These are phyloP conservation scores for Nycticryphes semicollaris DNA, from an alignment of 2,113 vertebrate species.

Conservation along the genomic window DNA sequence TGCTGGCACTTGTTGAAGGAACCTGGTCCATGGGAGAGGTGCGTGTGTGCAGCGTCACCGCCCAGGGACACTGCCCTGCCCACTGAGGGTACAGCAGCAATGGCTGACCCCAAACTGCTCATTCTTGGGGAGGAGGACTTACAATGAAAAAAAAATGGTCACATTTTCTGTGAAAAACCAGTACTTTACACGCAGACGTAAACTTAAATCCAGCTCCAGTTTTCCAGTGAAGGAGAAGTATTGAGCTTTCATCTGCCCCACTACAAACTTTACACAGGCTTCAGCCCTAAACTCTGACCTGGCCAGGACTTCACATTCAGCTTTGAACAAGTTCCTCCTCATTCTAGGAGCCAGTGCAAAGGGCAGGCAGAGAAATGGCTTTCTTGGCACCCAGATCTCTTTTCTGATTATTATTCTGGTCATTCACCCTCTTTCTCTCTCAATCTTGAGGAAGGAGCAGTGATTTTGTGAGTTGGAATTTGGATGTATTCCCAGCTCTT, in stretches of 20 bases:
- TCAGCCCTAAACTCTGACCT: neutral
- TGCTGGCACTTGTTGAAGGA: neutral
- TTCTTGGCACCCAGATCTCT: slow-evolving; percentile 58
- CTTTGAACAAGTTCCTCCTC: neutral
- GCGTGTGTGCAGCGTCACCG: neutral
- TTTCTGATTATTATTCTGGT: slow-evolving; percentile 71
- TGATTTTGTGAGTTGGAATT: slow-evolving; percentile 70
- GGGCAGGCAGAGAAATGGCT: neutral
- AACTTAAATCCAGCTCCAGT: neutral
- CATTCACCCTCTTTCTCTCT: slow-evolving; percentile 56
- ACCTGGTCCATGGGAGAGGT: neutral
- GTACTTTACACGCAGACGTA: neutral
- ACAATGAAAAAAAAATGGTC: neutral
- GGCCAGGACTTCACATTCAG: neutral
- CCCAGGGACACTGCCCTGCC: neutral
- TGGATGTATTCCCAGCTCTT: slow-evolving; percentile 78
- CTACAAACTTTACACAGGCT: neutral
- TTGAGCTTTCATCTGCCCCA: neutral
- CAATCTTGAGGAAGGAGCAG: slow-evolving; percentile 70
- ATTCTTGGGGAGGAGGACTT: neutral
- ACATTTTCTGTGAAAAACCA: neutral
- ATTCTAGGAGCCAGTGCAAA: neutral
- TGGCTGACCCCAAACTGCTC: neutral
- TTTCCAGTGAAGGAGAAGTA: neutral
- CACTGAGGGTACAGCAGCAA: neutral